Evolutionary conservation across 2,113 vertebrate genomes (phyloP).

Genomic region (Xerus inauris): DNA sequence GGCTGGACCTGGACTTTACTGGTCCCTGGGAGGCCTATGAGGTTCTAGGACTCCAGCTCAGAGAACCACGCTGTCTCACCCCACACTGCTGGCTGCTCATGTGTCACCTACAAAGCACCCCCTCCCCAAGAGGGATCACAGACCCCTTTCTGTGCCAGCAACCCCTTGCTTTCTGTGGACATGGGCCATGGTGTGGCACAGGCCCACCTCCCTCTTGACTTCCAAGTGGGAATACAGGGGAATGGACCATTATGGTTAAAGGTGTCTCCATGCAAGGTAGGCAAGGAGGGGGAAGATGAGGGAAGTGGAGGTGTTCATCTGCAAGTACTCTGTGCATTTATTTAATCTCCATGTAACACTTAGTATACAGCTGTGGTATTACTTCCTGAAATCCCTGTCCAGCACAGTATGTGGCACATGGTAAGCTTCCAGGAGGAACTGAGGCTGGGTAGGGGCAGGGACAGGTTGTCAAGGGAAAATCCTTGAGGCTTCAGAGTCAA

Average conservation of each 20-base stretch:
- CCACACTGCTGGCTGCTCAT: background rate
- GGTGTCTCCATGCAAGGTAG: background rate
- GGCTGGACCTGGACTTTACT: background rate
- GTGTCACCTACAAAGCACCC: background rate
- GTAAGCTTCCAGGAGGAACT: background rate
- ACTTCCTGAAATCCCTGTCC: background rate
- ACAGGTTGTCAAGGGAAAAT: background rate
- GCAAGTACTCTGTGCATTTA: background rate
- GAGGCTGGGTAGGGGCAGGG: background rate
- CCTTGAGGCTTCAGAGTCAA: background rate
- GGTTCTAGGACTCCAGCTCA: background rate
- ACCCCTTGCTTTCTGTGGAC: background rate
- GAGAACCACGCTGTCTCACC: too few species aligned
- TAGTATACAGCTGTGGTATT: too few species aligned
- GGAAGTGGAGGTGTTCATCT: background rate
- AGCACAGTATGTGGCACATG: rapidly evolving
- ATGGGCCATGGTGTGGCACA: background rate
- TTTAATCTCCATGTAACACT: background rate
- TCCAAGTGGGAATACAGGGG: background rate
- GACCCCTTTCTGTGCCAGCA: background rate
- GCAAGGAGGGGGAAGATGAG: background rate
- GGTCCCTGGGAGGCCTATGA: background rate
- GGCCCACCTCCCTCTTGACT: background rate
- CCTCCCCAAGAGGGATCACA: background rate
- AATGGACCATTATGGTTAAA: background rate